These are phyloP conservation scores for Phalera bucephala DNA, from an alignment of 2,888 invertebrate species.

Conservation along the genomic window DNA sequence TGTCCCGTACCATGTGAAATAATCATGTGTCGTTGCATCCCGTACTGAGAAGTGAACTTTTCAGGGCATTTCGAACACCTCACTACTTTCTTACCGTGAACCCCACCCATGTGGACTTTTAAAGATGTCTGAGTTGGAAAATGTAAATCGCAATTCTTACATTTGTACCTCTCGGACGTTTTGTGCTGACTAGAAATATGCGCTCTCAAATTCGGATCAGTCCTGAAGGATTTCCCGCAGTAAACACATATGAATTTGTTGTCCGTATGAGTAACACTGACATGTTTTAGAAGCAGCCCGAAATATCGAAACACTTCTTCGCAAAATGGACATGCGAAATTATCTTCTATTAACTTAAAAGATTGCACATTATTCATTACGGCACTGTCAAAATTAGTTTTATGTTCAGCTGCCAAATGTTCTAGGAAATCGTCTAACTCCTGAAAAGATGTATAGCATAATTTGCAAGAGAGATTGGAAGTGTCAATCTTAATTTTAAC, in stretches of 20 bases:
- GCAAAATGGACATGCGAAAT: conserved; percentile 58
- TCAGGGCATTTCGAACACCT: conserved; percentile 56
- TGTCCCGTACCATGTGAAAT: conserved; percentile 53
- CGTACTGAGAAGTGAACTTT: conserved; percentile 55
- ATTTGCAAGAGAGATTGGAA: conserved; percentile 51
- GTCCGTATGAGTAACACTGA: conserved; percentile 51
- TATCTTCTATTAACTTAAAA: conserved; percentile 52
- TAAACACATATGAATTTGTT: conserved; percentile 60
- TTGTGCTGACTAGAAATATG: conserved; percentile 53
- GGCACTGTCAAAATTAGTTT: conserved; percentile 39
- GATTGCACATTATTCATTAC: conserved; percentile 46
- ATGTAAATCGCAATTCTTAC: conserved; percentile 42
- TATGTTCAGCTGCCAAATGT: conserved; percentile 50
- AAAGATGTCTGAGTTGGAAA: conserved; percentile 45
- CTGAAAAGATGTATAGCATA: conserved; percentile 43
- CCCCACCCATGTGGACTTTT: conserved; percentile 49
- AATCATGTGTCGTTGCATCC: conserved; percentile 55
- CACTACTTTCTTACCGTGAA: conserved; percentile 48
- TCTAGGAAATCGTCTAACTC: conserved; percentile 45
- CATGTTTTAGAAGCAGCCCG: conserved; percentile 51
- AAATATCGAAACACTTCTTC: conserved; percentile 53
- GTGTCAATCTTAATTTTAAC: conserved; percentile 62
- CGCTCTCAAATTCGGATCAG: conserved; percentile 54
- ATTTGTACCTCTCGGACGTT: conserved; percentile 39
- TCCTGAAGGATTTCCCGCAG: conserved; percentile 57